phyloP scores from a whole-genome alignment of 92 coral and sea anemone genomes.

The Umimayanthus kanabou region DNA sequence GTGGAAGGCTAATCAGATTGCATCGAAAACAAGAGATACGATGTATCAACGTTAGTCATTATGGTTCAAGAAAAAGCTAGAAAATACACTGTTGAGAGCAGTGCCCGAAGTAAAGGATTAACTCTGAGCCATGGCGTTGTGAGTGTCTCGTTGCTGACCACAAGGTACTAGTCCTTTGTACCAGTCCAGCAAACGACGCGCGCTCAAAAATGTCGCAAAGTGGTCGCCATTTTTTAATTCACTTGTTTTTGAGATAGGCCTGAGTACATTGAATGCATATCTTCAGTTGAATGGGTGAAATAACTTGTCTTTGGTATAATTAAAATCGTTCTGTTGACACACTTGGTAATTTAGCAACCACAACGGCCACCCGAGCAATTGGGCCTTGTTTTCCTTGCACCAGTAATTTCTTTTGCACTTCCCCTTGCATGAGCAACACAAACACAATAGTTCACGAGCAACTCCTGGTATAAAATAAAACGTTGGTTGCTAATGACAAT shows the following conservation, averaged over 20 bases:
- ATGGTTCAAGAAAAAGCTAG: not conserved
- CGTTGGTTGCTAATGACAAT: too few species aligned
- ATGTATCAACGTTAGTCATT: not conserved
- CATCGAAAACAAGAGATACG: not conserved
- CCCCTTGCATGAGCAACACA: slow-evolving; percentile 13
- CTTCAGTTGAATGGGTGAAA: not conserved
- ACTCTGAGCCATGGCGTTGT: not conserved
- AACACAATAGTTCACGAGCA: not conserved
- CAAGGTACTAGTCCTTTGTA: too few species aligned
- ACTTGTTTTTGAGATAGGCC: too few species aligned
- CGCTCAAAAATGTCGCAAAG: too few species aligned
- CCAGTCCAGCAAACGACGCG: too few species aligned
- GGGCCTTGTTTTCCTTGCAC: slow-evolving; percentile 17
- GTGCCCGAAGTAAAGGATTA: not conserved
- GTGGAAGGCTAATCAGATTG: too few species aligned
- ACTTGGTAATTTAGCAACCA: slow-evolving; percentile 2
- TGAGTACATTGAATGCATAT: too few species aligned
- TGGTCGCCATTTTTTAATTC: too few species aligned
- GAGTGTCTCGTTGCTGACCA: too few species aligned
- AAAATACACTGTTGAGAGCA: not conserved
- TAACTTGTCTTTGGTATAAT: not conserved
- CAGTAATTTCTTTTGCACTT: slow-evolving; percentile 13
- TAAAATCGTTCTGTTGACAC: slow-evolving; percentile 27
- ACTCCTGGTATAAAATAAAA: not conserved
- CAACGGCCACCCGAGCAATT: slow-evolving; percentile 9